These are phyloP conservation scores for Denticeps clupeoides DNA, from an alignment of 2,797 vertebrate species.

Conservation along the genomic window DNA sequence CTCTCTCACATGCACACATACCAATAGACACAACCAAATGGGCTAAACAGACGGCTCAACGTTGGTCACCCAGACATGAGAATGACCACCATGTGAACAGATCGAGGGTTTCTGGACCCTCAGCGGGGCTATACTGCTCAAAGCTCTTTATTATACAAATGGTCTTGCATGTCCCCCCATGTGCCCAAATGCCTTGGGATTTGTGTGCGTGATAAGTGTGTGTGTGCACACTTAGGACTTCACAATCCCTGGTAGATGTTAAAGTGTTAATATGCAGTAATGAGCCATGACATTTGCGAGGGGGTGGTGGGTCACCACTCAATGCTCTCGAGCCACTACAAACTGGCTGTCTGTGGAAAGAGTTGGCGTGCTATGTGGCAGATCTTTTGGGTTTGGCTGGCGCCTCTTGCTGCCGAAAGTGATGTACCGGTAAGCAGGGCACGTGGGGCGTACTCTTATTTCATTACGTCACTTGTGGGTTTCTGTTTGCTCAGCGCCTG, in stretches of 20 bases:
- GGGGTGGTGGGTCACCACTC: slow-evolving; percentile 5
- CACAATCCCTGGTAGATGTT: slow-evolving; percentile 14
- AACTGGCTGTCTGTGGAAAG: too few relatives aligned
- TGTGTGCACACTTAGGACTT: slow-evolving; percentile 3
- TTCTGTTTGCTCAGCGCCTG: not conserved
- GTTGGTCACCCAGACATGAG: slow-evolving; percentile 14
- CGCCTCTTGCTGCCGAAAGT: too few relatives aligned
- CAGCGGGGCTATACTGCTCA: not conserved
- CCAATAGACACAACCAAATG: too few relatives aligned
- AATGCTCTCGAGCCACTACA: too few relatives aligned
- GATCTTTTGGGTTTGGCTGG: too few relatives aligned
- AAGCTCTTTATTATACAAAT: slow-evolving; percentile 9
- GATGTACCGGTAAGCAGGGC: too few relatives aligned
- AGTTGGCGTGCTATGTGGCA: too few relatives aligned
- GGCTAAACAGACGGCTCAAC: not conserved
- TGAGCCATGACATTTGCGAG: slow-evolving; percentile 20
- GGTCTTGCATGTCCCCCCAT: not conserved
- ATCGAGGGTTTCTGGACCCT: not conserved
- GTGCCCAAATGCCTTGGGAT: not conserved
- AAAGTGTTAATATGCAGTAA: slow-evolving; percentile 28
- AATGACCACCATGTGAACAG: slow-evolving; percentile 1
- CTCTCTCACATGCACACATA: too few relatives aligned
- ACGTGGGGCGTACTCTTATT: too few relatives aligned
- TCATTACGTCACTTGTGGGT: too few relatives aligned
- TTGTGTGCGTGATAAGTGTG: not conserved